Evolutionary conservation across 2,113 vertebrate species (phyloP).

Genomic region (Thunnus thynnus): DNA sequence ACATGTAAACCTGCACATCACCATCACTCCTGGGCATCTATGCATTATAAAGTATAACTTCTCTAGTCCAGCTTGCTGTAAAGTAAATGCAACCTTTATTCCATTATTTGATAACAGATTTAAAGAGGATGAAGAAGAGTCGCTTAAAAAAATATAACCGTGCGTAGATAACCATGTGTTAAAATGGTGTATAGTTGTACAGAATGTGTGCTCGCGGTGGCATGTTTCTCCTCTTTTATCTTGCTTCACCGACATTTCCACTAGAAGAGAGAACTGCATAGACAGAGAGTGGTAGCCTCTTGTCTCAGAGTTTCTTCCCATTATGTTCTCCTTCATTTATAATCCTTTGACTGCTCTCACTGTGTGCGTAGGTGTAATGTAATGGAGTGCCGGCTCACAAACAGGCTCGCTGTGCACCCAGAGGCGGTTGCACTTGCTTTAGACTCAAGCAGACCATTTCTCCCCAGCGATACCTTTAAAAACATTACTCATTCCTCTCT

Average conservation of each 20-base stretch:
- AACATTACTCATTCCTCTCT: conserved; percentile 42
- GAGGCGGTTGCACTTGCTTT: conserved; percentile 57
- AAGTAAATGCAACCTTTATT: conserved; percentile 31
- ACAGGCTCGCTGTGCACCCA: conserved; percentile 54
- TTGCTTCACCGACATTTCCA: conserved; percentile 35
- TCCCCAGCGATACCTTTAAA: conserved; percentile 28
- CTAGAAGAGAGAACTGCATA: conserved; percentile 24
- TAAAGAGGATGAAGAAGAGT: conserved; percentile 31
- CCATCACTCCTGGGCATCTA: neutral
- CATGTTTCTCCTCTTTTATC: conserved; percentile 40
- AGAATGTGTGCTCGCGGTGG: neutral
- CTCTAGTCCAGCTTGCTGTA: conserved; percentile 3
- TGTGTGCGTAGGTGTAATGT: conserved; percentile 74
- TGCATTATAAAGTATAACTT: neutral
- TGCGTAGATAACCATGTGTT: neutral
- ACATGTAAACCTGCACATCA: neutral
- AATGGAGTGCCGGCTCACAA: conserved; percentile 62
- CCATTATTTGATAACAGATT: conserved; percentile 69
- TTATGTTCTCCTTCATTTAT: conserved; percentile 72
- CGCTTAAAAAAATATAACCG: conserved; percentile 14
- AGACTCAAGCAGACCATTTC: conserved; percentile 40
- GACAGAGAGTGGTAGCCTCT: conserved; percentile 35
- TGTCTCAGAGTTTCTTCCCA: conserved; percentile 62
- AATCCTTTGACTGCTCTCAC: conserved; percentile 69
- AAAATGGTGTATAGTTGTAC: neutral